Evolutionary conservation across 2,888 invertebrate genomes (phyloP).

Genomic region (Harpagoxenus sublaevis): DNA sequence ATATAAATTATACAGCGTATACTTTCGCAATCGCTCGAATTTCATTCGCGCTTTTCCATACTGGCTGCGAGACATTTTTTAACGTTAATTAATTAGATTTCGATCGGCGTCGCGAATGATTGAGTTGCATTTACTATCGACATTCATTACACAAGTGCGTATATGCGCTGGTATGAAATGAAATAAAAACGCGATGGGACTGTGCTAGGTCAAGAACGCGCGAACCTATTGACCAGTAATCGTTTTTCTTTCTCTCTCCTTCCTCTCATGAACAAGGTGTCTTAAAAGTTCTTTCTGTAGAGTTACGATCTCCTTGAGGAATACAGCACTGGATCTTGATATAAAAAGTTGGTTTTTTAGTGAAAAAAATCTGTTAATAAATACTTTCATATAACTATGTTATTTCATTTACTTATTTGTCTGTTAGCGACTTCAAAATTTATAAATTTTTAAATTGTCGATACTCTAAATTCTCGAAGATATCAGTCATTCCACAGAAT

Average conservation of each 20-base stretch:
- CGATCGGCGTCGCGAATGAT: constrained; percentile 31
- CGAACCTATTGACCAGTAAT: constrained; percentile 10
- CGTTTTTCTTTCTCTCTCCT: constrained; percentile 4
- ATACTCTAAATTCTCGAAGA: neutral
- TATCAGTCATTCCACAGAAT: neutral
- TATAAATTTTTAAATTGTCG: neutral
- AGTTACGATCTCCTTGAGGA: neutral
- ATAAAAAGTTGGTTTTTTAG: neutral
- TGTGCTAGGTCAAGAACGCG: constrained; percentile 68
- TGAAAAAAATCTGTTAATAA: neutral
- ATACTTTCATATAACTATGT: neutral
- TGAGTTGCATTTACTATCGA: constrained; percentile 4
- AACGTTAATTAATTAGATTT: constrained; percentile 42
- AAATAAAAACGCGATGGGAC: constrained; percentile 71
- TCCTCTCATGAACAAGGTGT: neutral
- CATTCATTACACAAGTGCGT: constrained; percentile 28
- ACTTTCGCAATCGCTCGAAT: constrained; percentile 33
- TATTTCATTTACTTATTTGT: neutral
- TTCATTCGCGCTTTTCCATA: constrained; percentile 27
- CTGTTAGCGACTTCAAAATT: neutral
- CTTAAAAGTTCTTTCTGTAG: neutral
- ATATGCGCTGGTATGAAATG: constrained; percentile 58
- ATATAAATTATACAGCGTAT: neutral
- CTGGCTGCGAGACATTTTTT: constrained; percentile 4
- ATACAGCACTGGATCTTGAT: neutral